These are phyloP conservation scores for Exocentrus adspersus DNA, from an alignment of 2,888 invertebrate species.

Conservation along the genomic window DNA sequence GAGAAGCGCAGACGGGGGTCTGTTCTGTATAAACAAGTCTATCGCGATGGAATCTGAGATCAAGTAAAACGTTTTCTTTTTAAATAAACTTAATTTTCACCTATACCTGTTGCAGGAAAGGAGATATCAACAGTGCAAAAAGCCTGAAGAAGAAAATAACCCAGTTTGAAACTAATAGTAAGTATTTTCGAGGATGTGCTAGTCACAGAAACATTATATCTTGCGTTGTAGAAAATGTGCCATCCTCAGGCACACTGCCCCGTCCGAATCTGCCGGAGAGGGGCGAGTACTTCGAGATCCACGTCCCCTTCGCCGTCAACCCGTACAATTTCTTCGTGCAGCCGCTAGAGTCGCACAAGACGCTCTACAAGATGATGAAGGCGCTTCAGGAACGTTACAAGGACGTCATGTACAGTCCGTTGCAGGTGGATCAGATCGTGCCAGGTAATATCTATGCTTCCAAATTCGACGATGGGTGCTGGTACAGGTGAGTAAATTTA, in stretches of 20 bases:
- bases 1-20: slow-evolving; percentile 69
- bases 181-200: too few species aligned
- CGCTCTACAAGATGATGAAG: slow-evolving; percentile 73
- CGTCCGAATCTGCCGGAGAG: slow-evolving; percentile 63
- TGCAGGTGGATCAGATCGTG: slow-evolving; percentile 53
- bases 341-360: slow-evolving; percentile 62
- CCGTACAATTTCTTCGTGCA: slow-evolving; percentile 78
- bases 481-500: slow-evolving; percentile 83
- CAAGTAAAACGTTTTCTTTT: slow-evolving; percentile 38
- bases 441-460: slow-evolving; percentile 77
- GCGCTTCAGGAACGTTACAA: slow-evolving; percentile 72
- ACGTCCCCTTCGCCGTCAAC: slow-evolving; percentile 79
- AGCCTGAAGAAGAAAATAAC: slow-evolving; percentile 42
- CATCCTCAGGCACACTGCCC: slow-evolving; percentile 59
- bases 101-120: slow-evolving; percentile 32
- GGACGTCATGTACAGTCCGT: slow-evolving; percentile 65
- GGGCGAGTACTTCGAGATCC: slow-evolving; percentile 75
- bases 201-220: too few species aligned
- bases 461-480: slow-evolving; percentile 72
- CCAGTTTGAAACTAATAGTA: slow-evolving; percentile 44
- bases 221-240: slow-evolving; percentile 49
- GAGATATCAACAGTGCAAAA: slow-evolving; percentile 35
- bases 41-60: slow-evolving; percentile 68
- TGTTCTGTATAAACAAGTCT: slow-evolving; percentile 77
- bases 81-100: neutral